Percentiles rank a stretch among this genome's conserved stretches.
phyloP scores from a whole-genome alignment of 1,140 invertebrate genomes.

The Drosophila kepulauana region DNA sequence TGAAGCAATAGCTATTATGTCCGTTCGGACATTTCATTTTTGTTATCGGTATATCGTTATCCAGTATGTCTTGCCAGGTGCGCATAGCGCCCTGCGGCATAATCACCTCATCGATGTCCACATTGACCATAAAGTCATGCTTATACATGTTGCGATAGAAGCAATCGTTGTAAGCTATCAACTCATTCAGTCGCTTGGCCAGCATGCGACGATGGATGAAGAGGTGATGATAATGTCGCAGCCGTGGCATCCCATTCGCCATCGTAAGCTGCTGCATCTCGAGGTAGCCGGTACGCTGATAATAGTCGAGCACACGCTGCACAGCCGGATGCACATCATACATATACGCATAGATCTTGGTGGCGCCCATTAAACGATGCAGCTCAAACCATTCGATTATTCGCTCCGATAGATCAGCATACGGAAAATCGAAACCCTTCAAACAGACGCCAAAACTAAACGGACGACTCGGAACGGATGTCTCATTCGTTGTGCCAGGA shows the following conservation, averaged over 20 bases:
- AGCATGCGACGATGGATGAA: slow-evolving; percentile 86
- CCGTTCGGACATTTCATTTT: slow-evolving; percentile 28
- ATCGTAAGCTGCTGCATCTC: slow-evolving; percentile 90
- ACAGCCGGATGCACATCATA: slow-evolving; percentile 95
- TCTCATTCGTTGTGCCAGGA: slow-evolving; percentile 80
- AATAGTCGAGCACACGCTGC: slow-evolving; percentile 90
- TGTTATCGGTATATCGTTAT: neutral
- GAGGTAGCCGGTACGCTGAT: slow-evolving; percentile 81
- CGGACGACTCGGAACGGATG: slow-evolving; percentile 85
- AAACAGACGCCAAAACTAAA: slow-evolving; percentile 96
- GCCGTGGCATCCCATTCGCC: slow-evolving; percentile 90
- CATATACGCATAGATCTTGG: slow-evolving; percentile 96
- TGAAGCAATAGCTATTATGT: slow-evolving; percentile 54
- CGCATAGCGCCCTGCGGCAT: slow-evolving; percentile 86
- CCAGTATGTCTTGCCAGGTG: slow-evolving; percentile 85
- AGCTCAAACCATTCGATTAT: slow-evolving; percentile 97
- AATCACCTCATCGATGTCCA: slow-evolving; percentile 93
- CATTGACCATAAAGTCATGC: slow-evolving; percentile 91
- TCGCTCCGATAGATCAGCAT: slow-evolving; percentile 94
- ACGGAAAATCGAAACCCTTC: slow-evolving; percentile 95
- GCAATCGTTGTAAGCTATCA: slow-evolving; percentile 94
- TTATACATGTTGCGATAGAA: slow-evolving; percentile 91
- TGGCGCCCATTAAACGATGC: slow-evolving; percentile 93
- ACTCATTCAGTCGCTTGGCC: slow-evolving; percentile 89
- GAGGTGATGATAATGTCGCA: slow-evolving; percentile 89